phyloP scores from a whole-genome alignment of 2,797 vertebrate species.

The Gymnothorax javanicus region DNA sequence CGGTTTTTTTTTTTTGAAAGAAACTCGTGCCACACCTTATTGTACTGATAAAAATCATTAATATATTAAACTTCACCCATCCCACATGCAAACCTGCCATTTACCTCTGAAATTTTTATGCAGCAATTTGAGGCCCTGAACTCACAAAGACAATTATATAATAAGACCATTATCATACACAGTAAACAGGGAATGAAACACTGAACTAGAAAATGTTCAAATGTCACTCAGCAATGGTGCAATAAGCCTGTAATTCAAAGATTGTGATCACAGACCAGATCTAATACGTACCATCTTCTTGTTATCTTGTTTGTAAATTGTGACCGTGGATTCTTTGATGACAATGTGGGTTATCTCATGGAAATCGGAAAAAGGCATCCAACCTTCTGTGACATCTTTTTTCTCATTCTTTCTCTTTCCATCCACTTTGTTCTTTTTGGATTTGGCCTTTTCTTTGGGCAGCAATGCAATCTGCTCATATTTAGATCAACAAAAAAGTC shows the following conservation, averaged over 20 bases:
- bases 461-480: conserved; percentile 56
- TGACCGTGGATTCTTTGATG: conserved; percentile 73
- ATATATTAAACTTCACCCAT: not conserved
- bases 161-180: not conserved
- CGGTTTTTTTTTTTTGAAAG: not conserved
- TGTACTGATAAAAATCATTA: not conserved
- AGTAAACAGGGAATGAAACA: not conserved
- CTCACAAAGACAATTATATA: not conserved
- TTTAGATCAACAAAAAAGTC: not conserved
- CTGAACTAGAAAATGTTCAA: not conserved
- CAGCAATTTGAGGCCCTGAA: not conserved
- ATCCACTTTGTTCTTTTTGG: conserved; percentile 72
- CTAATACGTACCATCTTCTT: conserved; percentile 72
- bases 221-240: not conserved
- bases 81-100: not conserved
- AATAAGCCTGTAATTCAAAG: not conserved
- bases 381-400: conserved; percentile 54
- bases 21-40: not conserved
- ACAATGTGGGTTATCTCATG: conserved; percentile 84
- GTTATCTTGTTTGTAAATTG: conserved; percentile 82
- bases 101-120: not conserved
- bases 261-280: not conserved
- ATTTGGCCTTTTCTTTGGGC: conserved; percentile 72
- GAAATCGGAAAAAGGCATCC: conserved; percentile 81
- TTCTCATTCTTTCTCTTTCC: conserved; percentile 63